Evolutionary conservation across 2,797 vertebrate genomes (phyloP), one percentile per base, ranked within the genome.

Genomic region (Sebastiscus tertius): DNA sequence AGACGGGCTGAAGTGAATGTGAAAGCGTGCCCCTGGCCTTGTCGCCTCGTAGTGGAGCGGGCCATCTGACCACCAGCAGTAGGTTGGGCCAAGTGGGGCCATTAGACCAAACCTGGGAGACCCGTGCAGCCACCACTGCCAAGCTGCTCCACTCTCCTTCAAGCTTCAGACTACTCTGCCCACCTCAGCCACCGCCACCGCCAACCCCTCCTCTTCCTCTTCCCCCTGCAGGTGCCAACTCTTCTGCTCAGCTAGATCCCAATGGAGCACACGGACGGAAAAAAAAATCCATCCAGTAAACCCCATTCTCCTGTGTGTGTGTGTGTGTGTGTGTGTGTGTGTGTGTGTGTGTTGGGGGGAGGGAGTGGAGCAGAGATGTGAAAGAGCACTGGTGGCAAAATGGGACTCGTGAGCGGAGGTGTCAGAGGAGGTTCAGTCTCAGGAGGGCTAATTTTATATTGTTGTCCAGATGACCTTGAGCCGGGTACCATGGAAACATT

Each of bases 21-120:
- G 87, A 93, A 93, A 93, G 86, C 85, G 75, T 81, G 89, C 84
- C 94, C 89, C 87, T 92, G 87, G 93, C 92, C 91, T 90, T 71
- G 86, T 89, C 80, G 87, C 82, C 90, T 89, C n/a, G 33, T 86
- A 87, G 87, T 77, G 74, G 77, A 87, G 87, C 80, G 59, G 88
- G 84, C 91, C 92, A 93, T 92, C 92, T 94, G 94, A 96, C 95
- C 94, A 95, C 78, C 91, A 89, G 87, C 89, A 87, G 86, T 87
- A 89, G 93, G 92, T 91, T 89, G 87, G 86, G 87, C 92, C 92
- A 88, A 87, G 67, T 73, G 92, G 93, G 94, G 88, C 89, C 90
- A 90, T 93, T 91, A 91, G 65, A 86, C 88, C 83, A 69, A 90
- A 90, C 93, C 93, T 88, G 61, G 42, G 94, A 94, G 93, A 93